Conservation (phyloP, 2,797 vertebrate species). For the Antrozous pallidus region DNA sequence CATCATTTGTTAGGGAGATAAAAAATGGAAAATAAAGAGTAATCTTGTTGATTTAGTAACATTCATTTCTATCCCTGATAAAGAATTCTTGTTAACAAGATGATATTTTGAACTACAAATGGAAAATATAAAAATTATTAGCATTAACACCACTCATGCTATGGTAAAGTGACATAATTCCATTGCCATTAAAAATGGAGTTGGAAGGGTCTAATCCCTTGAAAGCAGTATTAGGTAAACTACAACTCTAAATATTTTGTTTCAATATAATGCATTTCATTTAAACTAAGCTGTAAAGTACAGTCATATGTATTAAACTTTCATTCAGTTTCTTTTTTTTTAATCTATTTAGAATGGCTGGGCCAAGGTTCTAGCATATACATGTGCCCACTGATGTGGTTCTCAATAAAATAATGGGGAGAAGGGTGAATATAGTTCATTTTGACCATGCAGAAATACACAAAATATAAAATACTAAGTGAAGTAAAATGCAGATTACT, state of each 20-base stretch:
- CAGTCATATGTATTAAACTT: background rate
- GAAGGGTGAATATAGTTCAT: background rate
- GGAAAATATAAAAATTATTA: slow-evolving; percentile 63
- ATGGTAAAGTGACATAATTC: slow-evolving; percentile 44
- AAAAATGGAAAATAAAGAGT: slow-evolving; percentile 20
- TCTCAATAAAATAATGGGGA: slow-evolving; percentile 12
- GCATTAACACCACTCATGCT: slow-evolving; percentile 40
- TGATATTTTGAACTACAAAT: slow-evolving; percentile 51
- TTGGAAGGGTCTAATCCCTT: slow-evolving; percentile 39
- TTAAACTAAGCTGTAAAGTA: slow-evolving; percentile 44
- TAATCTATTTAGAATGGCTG: background rate
- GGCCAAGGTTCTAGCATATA: background rate
- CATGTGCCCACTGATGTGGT: background rate
- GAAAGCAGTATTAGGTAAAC: slow-evolving; percentile 66
- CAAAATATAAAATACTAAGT: background rate
- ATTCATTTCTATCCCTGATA: slow-evolving; percentile 53
- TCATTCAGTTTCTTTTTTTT: slow-evolving; percentile 2
- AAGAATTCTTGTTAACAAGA: slow-evolving; percentile 52
- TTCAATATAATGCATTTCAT: slow-evolving; percentile 39
- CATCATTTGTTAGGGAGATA: slow-evolving; percentile 39
- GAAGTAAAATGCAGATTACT: background rate
- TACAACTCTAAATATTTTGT: slow-evolving; percentile 65
- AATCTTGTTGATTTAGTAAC: background rate
- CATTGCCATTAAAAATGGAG: slow-evolving; percentile 32
- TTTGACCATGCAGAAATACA: background rate